Evolutionary conservation across 2,888 invertebrate genomes (phyloP).

Genomic region (Nymphalis polychloros): DNA sequence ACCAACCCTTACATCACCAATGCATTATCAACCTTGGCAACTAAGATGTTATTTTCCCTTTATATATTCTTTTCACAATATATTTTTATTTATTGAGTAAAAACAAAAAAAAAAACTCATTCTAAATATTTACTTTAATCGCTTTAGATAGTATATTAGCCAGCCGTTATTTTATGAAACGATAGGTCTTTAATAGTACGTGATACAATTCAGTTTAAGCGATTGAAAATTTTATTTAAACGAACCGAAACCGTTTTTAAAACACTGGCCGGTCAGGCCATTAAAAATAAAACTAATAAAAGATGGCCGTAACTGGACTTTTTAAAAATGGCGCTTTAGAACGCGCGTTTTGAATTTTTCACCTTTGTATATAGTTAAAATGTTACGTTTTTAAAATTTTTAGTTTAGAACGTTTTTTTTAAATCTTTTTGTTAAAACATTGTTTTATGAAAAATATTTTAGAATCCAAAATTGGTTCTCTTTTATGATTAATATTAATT

Average conservation of each 20-base stretch:
- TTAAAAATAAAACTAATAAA: conserved; percentile 38
- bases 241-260: conserved; percentile 20
- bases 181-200: neutral
- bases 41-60: too few species aligned
- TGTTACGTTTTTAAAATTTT: neutral
- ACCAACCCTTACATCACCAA: too few species aligned
- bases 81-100: too few species aligned
- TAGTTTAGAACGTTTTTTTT: neutral
- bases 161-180: conserved; percentile 1
- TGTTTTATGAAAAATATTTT: neutral
- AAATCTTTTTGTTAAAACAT: neutral
- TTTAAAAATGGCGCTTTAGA: conserved; percentile 42
- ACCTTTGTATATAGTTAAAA: conserved; percentile 33
- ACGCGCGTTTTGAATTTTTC: conserved; percentile 32
- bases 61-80: too few species aligned
- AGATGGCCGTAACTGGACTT: conserved; percentile 30
- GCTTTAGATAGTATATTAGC: too few species aligned
- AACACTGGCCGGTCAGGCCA: conserved; percentile 14
- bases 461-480: neutral
- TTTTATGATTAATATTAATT: neutral
- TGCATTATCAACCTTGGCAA: too few species aligned
- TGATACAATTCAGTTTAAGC: conserved; percentile 17
- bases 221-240: conserved; percentile 24
- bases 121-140: too few species aligned
- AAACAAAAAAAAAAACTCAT: too few species aligned